phyloP scores from a whole-genome alignment of 2,888 invertebrate species.

The Rotaria sp. region DNA sequence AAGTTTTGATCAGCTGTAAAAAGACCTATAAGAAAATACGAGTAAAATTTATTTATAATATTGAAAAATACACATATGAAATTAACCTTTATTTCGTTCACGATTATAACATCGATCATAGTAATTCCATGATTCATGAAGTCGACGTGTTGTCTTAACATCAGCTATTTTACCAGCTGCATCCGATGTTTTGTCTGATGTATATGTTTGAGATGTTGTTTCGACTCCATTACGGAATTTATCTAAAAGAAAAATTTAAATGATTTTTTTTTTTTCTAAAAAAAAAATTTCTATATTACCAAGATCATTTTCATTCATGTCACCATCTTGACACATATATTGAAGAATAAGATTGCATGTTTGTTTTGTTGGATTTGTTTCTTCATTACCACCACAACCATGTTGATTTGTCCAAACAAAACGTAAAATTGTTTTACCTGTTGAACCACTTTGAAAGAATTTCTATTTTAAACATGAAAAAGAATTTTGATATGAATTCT shows the following conservation, averaged over 20 bases:
- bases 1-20: slow-evolving; percentile 53
- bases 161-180: slow-evolving; percentile 44
- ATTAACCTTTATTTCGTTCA: slow-evolving; percentile 50
- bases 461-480: slow-evolving; percentile 48
- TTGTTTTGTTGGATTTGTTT: slow-evolving; percentile 51
- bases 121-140: slow-evolving; percentile 53
- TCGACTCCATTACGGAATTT: slow-evolving; percentile 48
- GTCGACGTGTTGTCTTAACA: slow-evolving; percentile 45
- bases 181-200: slow-evolving; percentile 42
- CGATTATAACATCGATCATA: slow-evolving; percentile 51
- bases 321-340: slow-evolving; percentile 49
- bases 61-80: slow-evolving; percentile 44
- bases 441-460: slow-evolving; percentile 52
- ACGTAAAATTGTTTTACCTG: slow-evolving; percentile 43
- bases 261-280: background rate
- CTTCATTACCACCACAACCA: slow-evolving; percentile 53
- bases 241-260: slow-evolving; percentile 40
- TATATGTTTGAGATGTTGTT: slow-evolving; percentile 47
- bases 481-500: no score
- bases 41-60: slow-evolving; percentile 48
- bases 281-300: background rate
- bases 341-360: slow-evolving; percentile 53
- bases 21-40: slow-evolving; percentile 50
- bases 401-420: slow-evolving; percentile 56
- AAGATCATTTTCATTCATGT: background rate